Evolutionary conservation across 2,113 vertebrate genomes (phyloP).

Genomic region (Anseranas semipalmata): DNA sequence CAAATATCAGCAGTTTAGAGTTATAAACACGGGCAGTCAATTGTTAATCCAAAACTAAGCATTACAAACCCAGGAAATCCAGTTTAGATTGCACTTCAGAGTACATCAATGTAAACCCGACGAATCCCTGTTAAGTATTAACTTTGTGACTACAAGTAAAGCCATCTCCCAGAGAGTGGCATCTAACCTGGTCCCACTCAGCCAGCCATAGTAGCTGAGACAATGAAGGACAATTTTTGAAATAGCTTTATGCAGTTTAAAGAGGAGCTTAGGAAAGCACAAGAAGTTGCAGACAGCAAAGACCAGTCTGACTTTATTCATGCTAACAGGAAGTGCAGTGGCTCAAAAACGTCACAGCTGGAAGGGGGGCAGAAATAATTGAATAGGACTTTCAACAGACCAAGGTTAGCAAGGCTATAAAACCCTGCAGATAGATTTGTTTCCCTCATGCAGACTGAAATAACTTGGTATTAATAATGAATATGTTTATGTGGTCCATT

Average conservation of each 20-base stretch:
- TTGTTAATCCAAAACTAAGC: constrained; percentile 8
- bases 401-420: fast-evolving
- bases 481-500: not conserved
- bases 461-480: not conserved
- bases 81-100: not conserved
- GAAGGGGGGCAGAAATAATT: not conserved
- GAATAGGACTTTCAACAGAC: not conserved
- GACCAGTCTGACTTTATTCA: not conserved
- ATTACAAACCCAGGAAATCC: constrained; percentile 33
- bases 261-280: not conserved
- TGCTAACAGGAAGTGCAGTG: not conserved
- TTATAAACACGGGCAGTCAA: not conserved
- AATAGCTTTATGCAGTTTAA: not conserved
- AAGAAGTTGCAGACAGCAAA: not conserved
- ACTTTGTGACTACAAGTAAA: not conserved
- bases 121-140: not conserved
- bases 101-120: not conserved
- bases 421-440: not conserved
- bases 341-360: not conserved
- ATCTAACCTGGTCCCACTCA: not conserved
- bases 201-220: not conserved
- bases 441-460: not conserved
- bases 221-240: not conserved
- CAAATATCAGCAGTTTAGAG: not conserved
- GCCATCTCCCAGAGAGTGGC: not conserved